These are phyloP conservation scores for Astyanax mexicanus DNA, from an alignment of 2,797 vertebrate genomes.

Conservation along the genomic window DNA sequence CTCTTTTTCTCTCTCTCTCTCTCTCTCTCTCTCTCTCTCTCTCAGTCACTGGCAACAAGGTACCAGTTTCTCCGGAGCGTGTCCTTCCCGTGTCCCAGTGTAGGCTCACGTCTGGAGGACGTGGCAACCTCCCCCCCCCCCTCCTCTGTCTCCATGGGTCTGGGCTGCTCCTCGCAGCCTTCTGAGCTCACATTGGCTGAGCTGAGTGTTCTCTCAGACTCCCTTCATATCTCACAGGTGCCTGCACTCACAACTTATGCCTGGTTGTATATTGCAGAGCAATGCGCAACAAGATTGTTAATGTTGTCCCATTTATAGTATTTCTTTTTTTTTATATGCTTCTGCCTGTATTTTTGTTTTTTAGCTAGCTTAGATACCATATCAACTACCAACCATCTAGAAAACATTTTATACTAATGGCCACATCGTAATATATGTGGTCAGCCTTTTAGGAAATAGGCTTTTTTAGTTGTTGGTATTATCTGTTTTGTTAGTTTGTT, in stretches of 20 bases:
- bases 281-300: not conserved
- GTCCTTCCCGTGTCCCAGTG: constrained; percentile 70
- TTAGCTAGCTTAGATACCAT: too few relatives aligned
- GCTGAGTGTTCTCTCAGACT: constrained; percentile 9
- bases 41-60: constrained; percentile 68
- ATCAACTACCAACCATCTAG: too few relatives aligned
- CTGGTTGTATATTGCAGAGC: too few relatives aligned
- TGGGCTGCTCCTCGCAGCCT: constrained; percentile 26
- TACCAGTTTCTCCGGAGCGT: constrained; percentile 71
- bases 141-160: constrained; percentile 46
- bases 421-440: too few relatives aligned
- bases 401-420: too few relatives aligned
- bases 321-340: not conserved
- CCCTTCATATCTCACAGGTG: constrained; percentile 15
- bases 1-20: constrained; percentile 16
- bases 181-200: constrained; percentile 23
- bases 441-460: too few relatives aligned
- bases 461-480: too few relatives aligned
- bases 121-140: constrained; percentile 64
- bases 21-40: constrained; percentile 33
- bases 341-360: too few relatives aligned
- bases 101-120: constrained; percentile 72
- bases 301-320: not conserved
- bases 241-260: not conserved
- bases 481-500: too few relatives aligned